Evolutionary conservation across 1,140 invertebrate genomes (phyloP), one percentile per base, ranked within the genome.

Genomic region (Tribolium castaneum): DNA sequence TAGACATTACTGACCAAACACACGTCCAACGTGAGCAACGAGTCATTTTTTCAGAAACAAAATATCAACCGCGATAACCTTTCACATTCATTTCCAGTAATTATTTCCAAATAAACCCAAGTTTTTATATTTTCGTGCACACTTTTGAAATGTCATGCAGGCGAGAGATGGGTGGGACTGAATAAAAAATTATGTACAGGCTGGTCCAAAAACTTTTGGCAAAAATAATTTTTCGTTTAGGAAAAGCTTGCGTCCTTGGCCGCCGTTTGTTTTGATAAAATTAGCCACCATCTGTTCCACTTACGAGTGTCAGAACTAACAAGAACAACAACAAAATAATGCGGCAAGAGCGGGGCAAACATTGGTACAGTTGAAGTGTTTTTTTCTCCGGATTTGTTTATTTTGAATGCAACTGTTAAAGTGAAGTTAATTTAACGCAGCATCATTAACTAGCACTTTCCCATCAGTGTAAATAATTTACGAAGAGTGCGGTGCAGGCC

Each of bases 391-490:
- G 19, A 30, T 19, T 59, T 59, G 54, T 59, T 59, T 59, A 59
- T 59, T 59, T 59, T 59, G 54, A 59, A 25, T 59, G 54, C 59
- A 35, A 66, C 14, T 35, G 59, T 30, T 34, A 12, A 66, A 7
- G n/a, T 66, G 59, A 35, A 66, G 59, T 12, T 34, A 66, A 66
- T 66, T 66, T 66, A 66, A 66, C 39, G 6, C 59, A 14, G 59
- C 59, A 66, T 66, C 59, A 66, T 66, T 66, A 62, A 62, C 59
- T 35, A 30, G 56, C 10, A 25, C 56, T 62, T 62, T 30, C 56
- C 30, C 56, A 62, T 62, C 56, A 30, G 10, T 13, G 56, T 62
- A 62, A 62, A 62, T 62, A 62, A 62, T 62, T 62, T 30, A 62
- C 7, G 10, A 12, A 34, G 22, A 35, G 54, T 9, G 59, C 12